phyloP scores from a whole-genome alignment of 1,140 invertebrate genomes.

The Drosophila seguyi region DNA sequence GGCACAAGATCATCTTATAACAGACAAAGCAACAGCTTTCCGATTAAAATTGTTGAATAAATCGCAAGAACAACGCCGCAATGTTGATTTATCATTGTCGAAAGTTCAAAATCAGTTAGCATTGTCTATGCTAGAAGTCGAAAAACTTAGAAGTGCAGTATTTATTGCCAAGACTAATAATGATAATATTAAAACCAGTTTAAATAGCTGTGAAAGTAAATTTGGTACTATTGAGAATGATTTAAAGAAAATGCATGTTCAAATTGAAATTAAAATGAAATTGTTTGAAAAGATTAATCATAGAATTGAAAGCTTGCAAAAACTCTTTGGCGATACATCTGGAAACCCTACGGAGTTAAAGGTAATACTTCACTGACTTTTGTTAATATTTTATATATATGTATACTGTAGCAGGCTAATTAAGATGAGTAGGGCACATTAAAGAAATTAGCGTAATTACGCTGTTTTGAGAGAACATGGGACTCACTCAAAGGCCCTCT shows the following conservation, averaged over 20 bases:
- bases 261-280: constrained; percentile 80
- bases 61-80: constrained; percentile 84
- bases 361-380: constrained; percentile 74
- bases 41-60: constrained; percentile 86
- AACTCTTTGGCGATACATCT: constrained; percentile 64
- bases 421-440: too few relatives aligned
- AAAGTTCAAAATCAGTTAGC: constrained; percentile 88
- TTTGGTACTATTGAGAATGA: constrained; percentile 42
- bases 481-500: too few relatives aligned
- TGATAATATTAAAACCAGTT: constrained; percentile 30
- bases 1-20: constrained; percentile 89
- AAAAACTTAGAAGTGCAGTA: constrained; percentile 85
- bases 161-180: constrained; percentile 56
- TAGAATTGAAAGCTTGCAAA: constrained; percentile 74
- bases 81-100: constrained; percentile 87
- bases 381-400: too few relatives aligned
- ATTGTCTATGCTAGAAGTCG: constrained; percentile 87
- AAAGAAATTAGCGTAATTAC: too few relatives aligned
- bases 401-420: too few relatives aligned
- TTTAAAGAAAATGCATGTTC: constrained; percentile 58
- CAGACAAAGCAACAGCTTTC: constrained; percentile 88
- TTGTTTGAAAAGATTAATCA: constrained; percentile 66
- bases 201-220: constrained; percentile 50
- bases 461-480: too few relatives aligned
- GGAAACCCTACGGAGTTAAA: constrained; percentile 86